Evolutionary conservation across 2,797 vertebrate genomes (phyloP), one percentile per base, ranked within the genome.

Genomic region (Chrysocyon brachyurus): DNA sequence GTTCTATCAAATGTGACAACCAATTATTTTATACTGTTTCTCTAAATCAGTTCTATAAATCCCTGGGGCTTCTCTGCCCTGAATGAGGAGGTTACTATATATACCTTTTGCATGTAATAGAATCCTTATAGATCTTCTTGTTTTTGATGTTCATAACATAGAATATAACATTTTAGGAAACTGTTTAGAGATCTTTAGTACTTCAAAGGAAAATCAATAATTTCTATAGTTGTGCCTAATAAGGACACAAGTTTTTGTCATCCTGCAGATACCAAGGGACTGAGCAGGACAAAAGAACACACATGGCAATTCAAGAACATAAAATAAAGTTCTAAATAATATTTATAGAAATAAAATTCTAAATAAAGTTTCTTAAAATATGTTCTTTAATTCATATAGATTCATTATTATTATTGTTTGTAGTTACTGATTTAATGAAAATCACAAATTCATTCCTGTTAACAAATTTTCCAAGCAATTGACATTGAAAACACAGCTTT

Each of bases 291-390:
- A 89, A 79, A 96, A 61, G 33, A 81, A n/a, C 16, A 87, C 72
- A 96, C 59, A 87, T 88, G 54, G 26, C 33, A 96, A 88, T 92
- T 92, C 5, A 87, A 94, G 49, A 86, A 95, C 66, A 90, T 49
- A 66, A 92, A 63, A 75, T 63, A 88, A 90, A 75, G 40, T 77
- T 90, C 57, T 90, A 97, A 96, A 91, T 93, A 94, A 79, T 81
- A 4, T 83, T 73, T 57, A 66, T 78, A 95, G 40, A 88, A 84
- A 68, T 85, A 82, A 77, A 85, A 68, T 49, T 93, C 63, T 91
- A 92, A 56, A 70, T 91, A 88, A 72, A 46, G 8, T 63, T 87
- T 94, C 81, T 84, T 36, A 28, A 52, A 28, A 52, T 64, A 92
- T 54, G 57, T 57, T 68, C 33, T 68, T 33, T 21, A 33, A 24